Evolutionary conservation across 1,140 invertebrate species (phyloP), one percentile per base, ranked within the genome.

Genomic region (Aphidius gifuensis): DNA sequence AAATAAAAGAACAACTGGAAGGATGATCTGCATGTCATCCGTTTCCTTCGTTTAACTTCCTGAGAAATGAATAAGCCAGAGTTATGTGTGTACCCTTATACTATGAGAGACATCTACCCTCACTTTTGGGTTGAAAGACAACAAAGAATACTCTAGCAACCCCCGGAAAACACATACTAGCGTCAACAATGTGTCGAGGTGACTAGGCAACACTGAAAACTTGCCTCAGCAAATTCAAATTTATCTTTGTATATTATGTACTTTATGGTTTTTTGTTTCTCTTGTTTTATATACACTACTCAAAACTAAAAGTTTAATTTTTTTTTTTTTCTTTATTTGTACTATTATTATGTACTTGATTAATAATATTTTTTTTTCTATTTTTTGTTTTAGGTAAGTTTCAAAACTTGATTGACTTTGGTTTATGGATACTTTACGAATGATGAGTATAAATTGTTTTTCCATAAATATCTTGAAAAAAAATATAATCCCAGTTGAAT

Each of bases 401-500:
- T 32, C 23, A 32, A 32, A 56, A 49, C 16, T n/a, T n/a, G 47
- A 58, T 58, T 48, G 32, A 58, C 32, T 58, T 60, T 49, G 9
- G 16, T 44, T 51, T 53, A 40, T 53, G 21, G 43, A 54, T 49
- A 32, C 23, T 32, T 3, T 32, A 4, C 23, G 23, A 32, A 32
- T 32, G 23, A 32, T 32, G 4, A 32, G 23, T 32, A 32, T 32
- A 32, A 3, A 32, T 32, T 9, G 8, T 55, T 40, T n/a, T 46
- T 9, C 46, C 54, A 62, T 67, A 68, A 75, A 74, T 75, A 68
- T 74, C 66, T 69, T 69, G 73, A 74, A 74, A 70, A 70, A 68
- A 65, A 72, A 70, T 72, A 73, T 73, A 75, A 79, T 80, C 72
- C 74, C 74, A 77, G 75, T 76, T 72, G 75, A 74, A 77, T 77